These are phyloP conservation scores for Pelodytes ibericus DNA, from an alignment of 2,797 vertebrate genomes.

Conservation along the genomic window DNA sequence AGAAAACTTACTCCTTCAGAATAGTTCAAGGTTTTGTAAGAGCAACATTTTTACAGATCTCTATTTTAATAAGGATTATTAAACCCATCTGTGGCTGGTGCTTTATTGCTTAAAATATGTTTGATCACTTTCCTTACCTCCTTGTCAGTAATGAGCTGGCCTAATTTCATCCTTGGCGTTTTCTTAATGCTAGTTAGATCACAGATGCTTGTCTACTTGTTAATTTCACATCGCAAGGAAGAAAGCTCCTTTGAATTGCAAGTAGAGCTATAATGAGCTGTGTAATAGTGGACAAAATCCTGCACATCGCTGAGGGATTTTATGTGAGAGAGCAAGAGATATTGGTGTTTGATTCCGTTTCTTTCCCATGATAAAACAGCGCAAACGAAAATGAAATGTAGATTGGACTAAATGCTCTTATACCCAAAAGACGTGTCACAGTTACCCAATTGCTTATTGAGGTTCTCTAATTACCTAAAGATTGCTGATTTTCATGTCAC, in stretches of 20 bases:
- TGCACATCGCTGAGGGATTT: constrained; percentile 45
- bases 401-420: constrained; percentile 6
- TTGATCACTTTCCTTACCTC: constrained; percentile 47
- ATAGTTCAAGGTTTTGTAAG: neutral
- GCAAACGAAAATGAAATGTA: constrained; percentile 3
- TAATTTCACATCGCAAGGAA: constrained; percentile 48
- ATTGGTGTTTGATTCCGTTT: constrained; percentile 31
- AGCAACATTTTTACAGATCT: neutral
- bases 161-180: constrained; percentile 49
- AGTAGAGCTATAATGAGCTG: constrained; percentile 51
- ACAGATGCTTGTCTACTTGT: constrained; percentile 54
- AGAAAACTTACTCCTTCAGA: neutral
- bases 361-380: constrained; percentile 4
- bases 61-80: constrained; percentile 43
- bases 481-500: neutral
- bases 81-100: constrained; percentile 42
- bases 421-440: neutral
- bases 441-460: neutral
- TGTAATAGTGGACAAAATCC: constrained; percentile 52
- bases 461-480: constrained; percentile 3
- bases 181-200: constrained; percentile 51
- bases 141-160: constrained; percentile 52
- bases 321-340: constrained; percentile 28
- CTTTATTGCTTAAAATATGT: constrained; percentile 47
- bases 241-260: constrained; percentile 50